Evolutionary conservation across 2,113 vertebrate species (phyloP), one percentile per base, ranked within the genome.

Genomic region (Varanus salvator): DNA sequence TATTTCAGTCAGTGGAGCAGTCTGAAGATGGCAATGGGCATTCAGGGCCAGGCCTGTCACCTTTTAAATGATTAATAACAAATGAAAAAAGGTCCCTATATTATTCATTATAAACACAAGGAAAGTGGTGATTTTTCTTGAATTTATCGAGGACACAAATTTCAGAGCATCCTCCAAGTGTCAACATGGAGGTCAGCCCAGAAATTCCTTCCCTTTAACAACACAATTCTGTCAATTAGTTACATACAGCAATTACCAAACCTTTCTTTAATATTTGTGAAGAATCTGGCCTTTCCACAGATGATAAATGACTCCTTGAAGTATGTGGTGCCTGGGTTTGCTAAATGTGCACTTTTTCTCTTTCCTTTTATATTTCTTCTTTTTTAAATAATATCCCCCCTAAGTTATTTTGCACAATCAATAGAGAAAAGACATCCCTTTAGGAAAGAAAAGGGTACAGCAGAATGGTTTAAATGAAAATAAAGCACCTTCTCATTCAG

Each of bases 151-250:
- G 80, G 93, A 89, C 1, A 80, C 89, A 48, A 93, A 95, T 89
- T 94, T 91, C 90, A 87, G 91, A 95, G 91, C 89, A 95, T 95
- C 94, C 92, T 97, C 95, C 92, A 95, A 93, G 92, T 93, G 91
- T 90, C 94, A 93, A 85, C 90, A 92, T 91, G 2, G 90, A 89
- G 94, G 85, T 91, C 83, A 92, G 85, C 19, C 77, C 81, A 92
- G 90, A 96, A 96, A 92, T 95, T 92, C 86, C 95, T 83, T 88
- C 81, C 85, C 90, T 95, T 96, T 89, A 89, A 48, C 1, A 57
- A 94, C 96, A 96, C 95, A 88, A 87, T 97, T 96, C 95, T 96
- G 97, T 96, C 97, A 96, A 95, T 97, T 97, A 97, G 88, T 92
- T 87, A 90, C 90, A 96, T 94, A 88, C 64, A 91, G 93, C 94